Evolutionary conservation across 2,797 vertebrate genomes (phyloP).

Genomic region (Vireo griseus): DNA sequence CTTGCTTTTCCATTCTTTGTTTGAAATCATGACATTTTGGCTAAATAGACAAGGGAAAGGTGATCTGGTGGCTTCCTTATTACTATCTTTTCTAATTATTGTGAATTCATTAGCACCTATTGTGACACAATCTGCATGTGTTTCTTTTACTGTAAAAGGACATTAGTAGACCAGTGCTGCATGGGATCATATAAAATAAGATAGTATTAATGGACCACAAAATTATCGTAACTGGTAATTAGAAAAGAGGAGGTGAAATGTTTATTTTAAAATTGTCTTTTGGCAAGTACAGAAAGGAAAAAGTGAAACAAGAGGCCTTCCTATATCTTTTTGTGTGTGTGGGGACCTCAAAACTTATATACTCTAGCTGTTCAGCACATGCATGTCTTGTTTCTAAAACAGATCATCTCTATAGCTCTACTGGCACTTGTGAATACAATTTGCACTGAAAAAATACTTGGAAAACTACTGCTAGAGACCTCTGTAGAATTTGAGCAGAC

Average conservation of each 20-base stretch:
- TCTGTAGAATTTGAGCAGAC: not conserved
- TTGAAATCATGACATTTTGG: not conserved
- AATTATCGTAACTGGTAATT: not conserved
- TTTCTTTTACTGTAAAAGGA: not conserved
- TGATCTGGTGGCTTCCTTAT: not conserved
- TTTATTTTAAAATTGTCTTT: not conserved
- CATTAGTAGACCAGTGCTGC: not conserved
- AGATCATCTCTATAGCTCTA: not conserved
- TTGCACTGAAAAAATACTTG: slow-evolving; percentile 15
- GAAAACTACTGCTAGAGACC: not conserved
- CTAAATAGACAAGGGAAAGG: not conserved
- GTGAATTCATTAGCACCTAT: not conserved
- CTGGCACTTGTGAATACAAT: not conserved
- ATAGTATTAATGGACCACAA: not conserved
- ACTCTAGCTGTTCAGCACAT: not conserved
- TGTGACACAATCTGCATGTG: not conserved
- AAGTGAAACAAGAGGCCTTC: not conserved
- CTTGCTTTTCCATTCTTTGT: not conserved
- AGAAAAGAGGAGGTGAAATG: not conserved
- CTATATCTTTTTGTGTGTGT: not conserved
- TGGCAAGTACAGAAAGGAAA: not conserved
- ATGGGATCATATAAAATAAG: not conserved
- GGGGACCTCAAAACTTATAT: not conserved
- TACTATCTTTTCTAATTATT: not conserved
- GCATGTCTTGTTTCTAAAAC: not conserved